Base-by-base conservation (phyloP, 1,140 invertebrate genomes). In the Idris sp. region DNA sequence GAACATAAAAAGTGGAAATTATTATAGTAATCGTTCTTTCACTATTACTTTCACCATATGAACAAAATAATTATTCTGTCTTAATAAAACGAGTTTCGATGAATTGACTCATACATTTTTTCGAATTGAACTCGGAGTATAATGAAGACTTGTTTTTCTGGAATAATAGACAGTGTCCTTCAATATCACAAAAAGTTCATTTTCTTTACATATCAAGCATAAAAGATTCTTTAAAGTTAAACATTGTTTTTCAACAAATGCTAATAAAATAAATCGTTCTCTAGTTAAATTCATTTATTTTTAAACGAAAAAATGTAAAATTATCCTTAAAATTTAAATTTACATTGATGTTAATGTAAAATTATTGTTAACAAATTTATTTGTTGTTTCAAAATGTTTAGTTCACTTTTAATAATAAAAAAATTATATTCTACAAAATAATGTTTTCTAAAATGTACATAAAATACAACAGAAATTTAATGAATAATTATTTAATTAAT, bases 61-160 rank as follows among this genome's bases (percentile, higher is more conserved):
- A 38, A 48, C 16, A 8, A 65, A 54, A 48, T 38, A 49, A 40
- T 35, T 56, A 33, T 56, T 35, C 35, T n/a, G 11, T 58, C 54
- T 48, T 33, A 48, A 49, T 35, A 49, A 15, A 68, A 68, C 64
- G 4, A 51, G 64, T 58, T 58, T 58, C 51, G 53, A 68, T 58
- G 53, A 56, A 68, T 68, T 56, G 64, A 58, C 53, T 58, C 28
- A 43, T 68, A 41, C 28, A 56, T 35, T 41, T 49, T 16, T 33
- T 38, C 9, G 10, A 41, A 16, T 58, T 18, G 43, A 56, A 48
- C 22, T 41, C 22, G 40, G 40, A 5, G 43, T 48, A 56, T 48
- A 67, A 56, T 67, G 26, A 30, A 54, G 56, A 67, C 62, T 31
- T 33, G 62, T 56, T 67, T 56, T 49, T 48, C 51, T 48, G 22